phyloP scores from a whole-genome alignment of 2,113 vertebrate genomes.

The Eulacestoma nigropectus region DNA sequence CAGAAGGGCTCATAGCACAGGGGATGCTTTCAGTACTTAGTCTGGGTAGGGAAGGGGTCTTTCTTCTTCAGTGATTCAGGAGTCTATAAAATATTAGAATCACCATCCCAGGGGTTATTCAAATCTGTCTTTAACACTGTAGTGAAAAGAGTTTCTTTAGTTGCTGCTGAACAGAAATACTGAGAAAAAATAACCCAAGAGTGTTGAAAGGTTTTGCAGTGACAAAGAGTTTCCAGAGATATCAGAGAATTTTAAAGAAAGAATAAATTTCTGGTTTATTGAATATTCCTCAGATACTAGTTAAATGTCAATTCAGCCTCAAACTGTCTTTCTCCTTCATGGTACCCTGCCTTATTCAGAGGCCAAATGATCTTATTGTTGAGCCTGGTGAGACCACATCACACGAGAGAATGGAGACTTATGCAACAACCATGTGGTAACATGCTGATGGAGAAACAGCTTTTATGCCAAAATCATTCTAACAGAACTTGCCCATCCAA shows the following conservation, averaged over 20 bases:
- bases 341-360: not conserved
- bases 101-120: not conserved
- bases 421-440: not conserved
- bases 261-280: not conserved
- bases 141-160: not conserved
- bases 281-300: not conserved
- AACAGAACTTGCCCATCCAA: not conserved
- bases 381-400: not conserved
- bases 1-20: not conserved
- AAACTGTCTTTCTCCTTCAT: not conserved
- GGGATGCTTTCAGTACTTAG: fast-evolving
- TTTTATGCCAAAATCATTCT: constrained; percentile 17
- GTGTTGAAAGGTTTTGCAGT: not conserved
- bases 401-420: not conserved
- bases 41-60: not conserved
- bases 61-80: not conserved
- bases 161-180: not conserved
- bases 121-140: not conserved
- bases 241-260: not conserved
- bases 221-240: not conserved
- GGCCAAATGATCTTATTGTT: not conserved
- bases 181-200: not conserved
- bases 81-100: not conserved
- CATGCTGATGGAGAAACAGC: not conserved
- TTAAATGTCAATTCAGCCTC: not conserved